phyloP scores from a whole-genome alignment of 1,140 invertebrate species.

The Pseudomyrmex dendroicus region DNA sequence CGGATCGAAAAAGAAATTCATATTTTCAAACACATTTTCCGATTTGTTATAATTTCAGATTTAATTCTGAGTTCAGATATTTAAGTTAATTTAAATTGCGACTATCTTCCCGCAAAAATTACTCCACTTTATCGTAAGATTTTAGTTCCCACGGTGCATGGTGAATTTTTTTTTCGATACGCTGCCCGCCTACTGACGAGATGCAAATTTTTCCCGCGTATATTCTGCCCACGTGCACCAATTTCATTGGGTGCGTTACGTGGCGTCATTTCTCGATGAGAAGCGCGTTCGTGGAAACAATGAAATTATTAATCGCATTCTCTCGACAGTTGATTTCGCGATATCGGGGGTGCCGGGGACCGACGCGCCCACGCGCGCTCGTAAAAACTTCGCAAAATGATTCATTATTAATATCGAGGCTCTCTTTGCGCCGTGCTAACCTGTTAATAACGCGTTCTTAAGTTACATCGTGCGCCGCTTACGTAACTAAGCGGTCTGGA shows the following conservation, averaged over 20 bases:
- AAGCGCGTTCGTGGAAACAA: slow-evolving; percentile 55
- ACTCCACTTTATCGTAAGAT: not conserved
- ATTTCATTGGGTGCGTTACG: slow-evolving; percentile 10
- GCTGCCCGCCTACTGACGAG: not conserved
- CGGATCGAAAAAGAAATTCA: not conserved
- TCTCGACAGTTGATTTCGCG: slow-evolving; percentile 54
- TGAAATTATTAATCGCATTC: slow-evolving; percentile 55
- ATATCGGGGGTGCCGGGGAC: not conserved
- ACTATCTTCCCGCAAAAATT: no score
- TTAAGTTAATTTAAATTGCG: no score
- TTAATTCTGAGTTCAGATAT: no score
- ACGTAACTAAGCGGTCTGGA: slow-evolving; percentile 46
- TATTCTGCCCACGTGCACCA: slow-evolving; percentile 6
- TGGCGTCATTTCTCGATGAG: slow-evolving; percentile 32
- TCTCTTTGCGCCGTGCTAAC: not conserved
- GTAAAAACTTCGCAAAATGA: slow-evolving; percentile 64
- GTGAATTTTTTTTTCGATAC: not conserved
- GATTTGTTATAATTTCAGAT: no score
- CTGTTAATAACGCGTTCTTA: slow-evolving; percentile 43
- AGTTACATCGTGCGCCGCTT: slow-evolving; percentile 11
- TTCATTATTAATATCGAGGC: slow-evolving; percentile 61
- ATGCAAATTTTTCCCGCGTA: slow-evolving; percentile 27
- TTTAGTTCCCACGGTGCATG: slow-evolving; percentile 5
- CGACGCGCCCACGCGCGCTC: slow-evolving; percentile 55
- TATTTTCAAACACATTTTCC: no score